phyloP scores from a whole-genome alignment of 1,140 invertebrate genomes.

The Portunus trituberculatus region DNA sequence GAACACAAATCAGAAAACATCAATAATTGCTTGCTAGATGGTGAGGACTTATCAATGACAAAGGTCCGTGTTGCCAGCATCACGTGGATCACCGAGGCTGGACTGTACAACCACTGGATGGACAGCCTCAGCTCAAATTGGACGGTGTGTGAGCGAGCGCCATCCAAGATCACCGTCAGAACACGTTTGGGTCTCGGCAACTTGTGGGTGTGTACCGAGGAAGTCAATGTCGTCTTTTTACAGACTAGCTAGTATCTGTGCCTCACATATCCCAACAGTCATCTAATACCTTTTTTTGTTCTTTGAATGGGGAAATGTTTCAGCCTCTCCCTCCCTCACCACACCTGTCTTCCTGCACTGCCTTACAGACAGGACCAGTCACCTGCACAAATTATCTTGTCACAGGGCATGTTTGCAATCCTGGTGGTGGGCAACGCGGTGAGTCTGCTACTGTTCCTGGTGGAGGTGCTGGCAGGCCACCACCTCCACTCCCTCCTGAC shows the following conservation, averaged over 20 bases:
- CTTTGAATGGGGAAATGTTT: background rate
- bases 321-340: background rate
- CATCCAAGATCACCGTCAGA: slow-evolving; percentile 55
- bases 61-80: slow-evolving; percentile 1
- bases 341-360: background rate
- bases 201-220: slow-evolving; percentile 1
- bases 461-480: too few species aligned
- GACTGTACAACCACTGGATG: slow-evolving; percentile 51
- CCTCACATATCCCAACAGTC: too few species aligned
- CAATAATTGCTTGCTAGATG: too few species aligned
- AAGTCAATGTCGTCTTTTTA: too few species aligned
- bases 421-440: background rate
- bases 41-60: background rate
- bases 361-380: background rate
- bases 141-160: slow-evolving; percentile 6
- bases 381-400: background rate
- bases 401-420: background rate
- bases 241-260: too few species aligned
- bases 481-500: too few species aligned
- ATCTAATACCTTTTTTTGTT: too few species aligned
- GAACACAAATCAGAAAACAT: too few species aligned
- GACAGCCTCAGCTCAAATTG: slow-evolving; percentile 38
- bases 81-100: slow-evolving; percentile 27
- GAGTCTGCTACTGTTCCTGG: too few species aligned
- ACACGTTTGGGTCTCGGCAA: background rate